Conservation (phyloP, 2,797 vertebrate genomes). For the Rhabdomys pumilio region DNA sequence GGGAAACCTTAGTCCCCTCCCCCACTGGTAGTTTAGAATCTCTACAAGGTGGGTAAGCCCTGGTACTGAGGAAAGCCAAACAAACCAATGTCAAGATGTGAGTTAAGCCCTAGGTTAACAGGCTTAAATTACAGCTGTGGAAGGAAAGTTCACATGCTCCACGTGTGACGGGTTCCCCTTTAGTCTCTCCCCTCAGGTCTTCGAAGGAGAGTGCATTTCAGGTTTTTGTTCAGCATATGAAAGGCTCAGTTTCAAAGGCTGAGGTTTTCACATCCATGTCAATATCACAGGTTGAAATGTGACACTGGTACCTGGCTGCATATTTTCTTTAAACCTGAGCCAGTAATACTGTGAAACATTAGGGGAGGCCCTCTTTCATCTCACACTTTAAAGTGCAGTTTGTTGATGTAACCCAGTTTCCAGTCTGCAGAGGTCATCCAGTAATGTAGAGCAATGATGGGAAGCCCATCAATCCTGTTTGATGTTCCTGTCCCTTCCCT, state of each 20-base stretch:
- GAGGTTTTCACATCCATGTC: slow-evolving; percentile 88
- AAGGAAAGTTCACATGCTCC: slow-evolving; percentile 77
- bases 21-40: slow-evolving; percentile 41
- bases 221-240: slow-evolving; percentile 85
- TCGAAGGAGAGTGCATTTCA: slow-evolving; percentile 82
- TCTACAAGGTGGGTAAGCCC: slow-evolving; percentile 70
- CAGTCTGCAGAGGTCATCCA: slow-evolving; percentile 91
- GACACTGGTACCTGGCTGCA: slow-evolving; percentile 89
- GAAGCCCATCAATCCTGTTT: slow-evolving; percentile 85
- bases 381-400: slow-evolving; percentile 89
- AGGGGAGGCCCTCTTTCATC: slow-evolving; percentile 89
- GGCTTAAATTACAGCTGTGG: slow-evolving; percentile 81
- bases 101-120: slow-evolving; percentile 80
- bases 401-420: slow-evolving; percentile 92
- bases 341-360: slow-evolving; percentile 86
- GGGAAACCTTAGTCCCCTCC: neutral
- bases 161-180: slow-evolving; percentile 82
- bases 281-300: slow-evolving; percentile 88
- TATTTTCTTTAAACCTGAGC: slow-evolving; percentile 91
- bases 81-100: slow-evolving; percentile 78
- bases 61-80: slow-evolving; percentile 71
- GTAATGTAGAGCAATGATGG: slow-evolving; percentile 85
- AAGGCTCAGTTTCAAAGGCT: slow-evolving; percentile 91
- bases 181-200: slow-evolving; percentile 85
- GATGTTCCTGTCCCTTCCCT: slow-evolving; percentile 78